Base-by-base conservation (phyloP, 2,797 vertebrate genomes). In the Chelon auratus region DNA sequence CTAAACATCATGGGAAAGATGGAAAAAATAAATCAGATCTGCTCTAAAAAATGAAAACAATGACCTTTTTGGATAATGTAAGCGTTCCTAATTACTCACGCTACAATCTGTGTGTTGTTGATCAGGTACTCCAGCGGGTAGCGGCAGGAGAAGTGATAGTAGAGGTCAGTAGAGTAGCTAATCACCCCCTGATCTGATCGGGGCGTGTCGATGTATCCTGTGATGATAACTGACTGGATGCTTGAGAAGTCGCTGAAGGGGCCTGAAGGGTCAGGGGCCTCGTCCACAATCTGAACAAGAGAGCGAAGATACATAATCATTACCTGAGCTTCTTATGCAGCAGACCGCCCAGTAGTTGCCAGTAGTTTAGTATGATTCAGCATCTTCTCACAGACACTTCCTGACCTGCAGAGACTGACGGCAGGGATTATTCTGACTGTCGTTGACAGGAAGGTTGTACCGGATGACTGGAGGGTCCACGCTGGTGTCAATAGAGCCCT, bases 101-200 rank as follows among this genome's bases (percentile, higher is more conserved):
- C 90, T 17, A 91, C 71, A 20, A 95, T 91, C 72, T 93, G 60
- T 51, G 93, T 95, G 86, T 95, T 94, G 85, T 95, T 95, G 48
- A 95, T 51, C 37, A 95, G 83, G 65, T 95, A 95, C 74, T 95
- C 92, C 64, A 95, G 81, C 0, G 94, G 95, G 78, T 95, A 95
- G 47, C 85, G 92, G 80, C 95, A 96, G 77, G 95, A 93, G 80
- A 96, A 95, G 67, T 91, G 91, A 56, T 95, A 95, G 86, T 93
- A 93, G 18, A 96, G 88, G 77, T 95, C 94, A 14, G 95, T 95
- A 68, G 92, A 73, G 82, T 94, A 95, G 86, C 94, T 95, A 77
- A 96, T 91, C 36, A 93, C 0, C 0, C 94, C 93, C n/a, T 56
- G 56, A 13, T 86, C 83, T 0, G 92, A 62, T 33, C 18, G 65